Conservation (phyloP, 1,140 invertebrate species). For the Batillaria attramentaria region DNA sequence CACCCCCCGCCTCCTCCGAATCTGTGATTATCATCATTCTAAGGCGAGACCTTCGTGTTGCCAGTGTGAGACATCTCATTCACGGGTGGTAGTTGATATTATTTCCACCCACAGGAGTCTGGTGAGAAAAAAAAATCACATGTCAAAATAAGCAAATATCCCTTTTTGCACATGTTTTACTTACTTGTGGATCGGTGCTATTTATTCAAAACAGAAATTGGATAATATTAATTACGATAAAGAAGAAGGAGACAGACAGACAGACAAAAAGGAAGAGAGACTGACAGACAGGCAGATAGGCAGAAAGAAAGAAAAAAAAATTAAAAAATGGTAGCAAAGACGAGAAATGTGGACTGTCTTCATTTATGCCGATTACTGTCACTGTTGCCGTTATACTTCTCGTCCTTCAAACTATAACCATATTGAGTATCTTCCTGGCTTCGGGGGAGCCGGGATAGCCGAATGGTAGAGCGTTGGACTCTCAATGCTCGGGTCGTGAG, state of each 20-base stretch:
- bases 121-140: neutral
- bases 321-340: neutral
- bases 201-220: neutral
- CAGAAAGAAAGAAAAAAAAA: neutral
- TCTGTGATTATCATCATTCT: neutral
- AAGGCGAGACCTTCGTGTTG: neutral
- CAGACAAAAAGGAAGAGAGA: neutral
- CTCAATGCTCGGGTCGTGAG: too few species aligned
- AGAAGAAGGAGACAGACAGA: neutral
- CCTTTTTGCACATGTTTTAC: neutral
- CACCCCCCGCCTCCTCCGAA: neutral
- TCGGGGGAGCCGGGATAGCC: too few species aligned
- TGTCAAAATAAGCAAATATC: neutral
- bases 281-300: neutral
- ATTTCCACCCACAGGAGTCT: neutral
- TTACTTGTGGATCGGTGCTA: neutral
- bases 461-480: too few species aligned
- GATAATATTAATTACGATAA: neutral
- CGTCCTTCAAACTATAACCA: too few species aligned
- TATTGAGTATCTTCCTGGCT: too few species aligned
- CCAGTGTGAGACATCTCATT: neutral
- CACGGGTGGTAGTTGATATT: neutral
- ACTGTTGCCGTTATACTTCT: too few species aligned
- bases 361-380: too few species aligned
- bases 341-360: neutral